Conservation (phyloP, 2,888 invertebrate genomes). For the Pandemis corylana region DNA sequence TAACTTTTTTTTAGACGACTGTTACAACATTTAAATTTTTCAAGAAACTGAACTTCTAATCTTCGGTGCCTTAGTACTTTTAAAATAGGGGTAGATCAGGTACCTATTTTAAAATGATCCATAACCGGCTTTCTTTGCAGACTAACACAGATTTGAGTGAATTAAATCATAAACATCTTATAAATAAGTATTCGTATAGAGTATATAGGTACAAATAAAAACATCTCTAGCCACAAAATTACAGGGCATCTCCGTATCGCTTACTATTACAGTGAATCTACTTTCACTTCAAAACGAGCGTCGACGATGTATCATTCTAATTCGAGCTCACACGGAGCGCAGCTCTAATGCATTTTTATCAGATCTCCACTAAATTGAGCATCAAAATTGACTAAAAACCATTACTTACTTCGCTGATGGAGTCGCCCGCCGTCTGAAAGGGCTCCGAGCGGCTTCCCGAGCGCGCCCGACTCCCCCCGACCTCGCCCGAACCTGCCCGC, state of each 20-base stretch:
- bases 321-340: conserved; percentile 16
- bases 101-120: too few species aligned
- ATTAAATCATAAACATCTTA: too few species aligned
- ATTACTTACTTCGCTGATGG: conserved; percentile 49
- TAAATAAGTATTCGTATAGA: background rate
- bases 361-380: conserved; percentile 43
- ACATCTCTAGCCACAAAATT: background rate
- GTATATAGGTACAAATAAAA: background rate
- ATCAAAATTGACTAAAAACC: conserved; percentile 54
- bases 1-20: too few species aligned
- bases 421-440: conserved; percentile 43
- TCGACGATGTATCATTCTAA: background rate
- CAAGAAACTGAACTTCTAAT: too few species aligned
- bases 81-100: too few species aligned
- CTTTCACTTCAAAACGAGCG: background rate
- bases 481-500: conserved; percentile 27
- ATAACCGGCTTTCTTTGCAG: too few species aligned
- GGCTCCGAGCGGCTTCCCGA: conserved; percentile 46
- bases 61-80: too few species aligned
- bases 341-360: conserved; percentile 39
- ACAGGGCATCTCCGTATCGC: background rate
- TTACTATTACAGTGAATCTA: background rate
- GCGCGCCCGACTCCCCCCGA: conserved; percentile 48
- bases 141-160: too few species aligned
- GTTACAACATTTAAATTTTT: too few species aligned